Evolutionary conservation across 2,797 vertebrate species (phyloP), one percentile per base, ranked within the genome.

Genomic region (Fringilla coelebs): DNA sequence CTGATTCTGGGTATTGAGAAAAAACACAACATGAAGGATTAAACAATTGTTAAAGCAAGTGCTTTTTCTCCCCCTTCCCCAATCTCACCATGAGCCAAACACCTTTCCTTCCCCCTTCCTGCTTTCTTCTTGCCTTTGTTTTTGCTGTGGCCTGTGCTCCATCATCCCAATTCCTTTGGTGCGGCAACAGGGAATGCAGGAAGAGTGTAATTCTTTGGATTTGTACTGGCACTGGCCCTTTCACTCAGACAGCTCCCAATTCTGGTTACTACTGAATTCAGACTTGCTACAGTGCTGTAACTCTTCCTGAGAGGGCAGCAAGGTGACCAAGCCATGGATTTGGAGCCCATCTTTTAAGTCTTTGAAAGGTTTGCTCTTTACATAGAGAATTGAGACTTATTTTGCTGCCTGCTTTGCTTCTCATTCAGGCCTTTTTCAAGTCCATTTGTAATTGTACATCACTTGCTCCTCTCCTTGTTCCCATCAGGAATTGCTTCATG

Each of bases 111-210:
- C 13, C 3, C 5, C 0, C 2, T 74, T 63, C 40, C 45, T 32
- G 19, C 31, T 61, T n/a, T 81, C 31, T 58, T 22, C 60, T 77
- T n/a, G n/a, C 29, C 19, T 52, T 20, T 20, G 32, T 21, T 55
- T 89, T 81, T 1, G 0, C 65, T 68, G 34, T 0, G 0, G 34
- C 22, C 55, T 70, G 29, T 3, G 2, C 34, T 77, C 22, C 29
- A 32, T 48, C 24, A 7, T 52, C 55, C 11, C 32, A 36, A 0
- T 60, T 73, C 32, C 60, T 82, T 61, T 49, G 32, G 29, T 43
- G 29, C 4, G 7, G 28, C 40, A 60, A 8, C 2, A 0, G 31
- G 52, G 13, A 40, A 48, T 51, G 54, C 1, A 5, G 63, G 45
- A 88, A 25, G 10, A 49, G 11, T 83, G 6, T 41, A 52, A 51